Conservation (phyloP, 2,888 invertebrate genomes). For the Plemyria rubiginata region DNA sequence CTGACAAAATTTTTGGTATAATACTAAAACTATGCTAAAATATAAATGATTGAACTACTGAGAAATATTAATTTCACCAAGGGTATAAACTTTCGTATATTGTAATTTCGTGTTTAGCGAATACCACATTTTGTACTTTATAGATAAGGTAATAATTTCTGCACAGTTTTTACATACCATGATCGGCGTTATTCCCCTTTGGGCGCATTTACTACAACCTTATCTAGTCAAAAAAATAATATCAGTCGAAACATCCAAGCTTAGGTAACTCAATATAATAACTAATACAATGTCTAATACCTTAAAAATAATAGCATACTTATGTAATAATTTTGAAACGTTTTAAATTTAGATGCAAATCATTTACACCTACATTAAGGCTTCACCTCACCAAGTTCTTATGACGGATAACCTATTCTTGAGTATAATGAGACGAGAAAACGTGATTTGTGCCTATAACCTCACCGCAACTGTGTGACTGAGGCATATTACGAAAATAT, state of each 20-base stretch:
- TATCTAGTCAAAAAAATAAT: slow-evolving; percentile 42
- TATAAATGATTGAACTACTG: slow-evolving; percentile 52
- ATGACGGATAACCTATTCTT: not conserved
- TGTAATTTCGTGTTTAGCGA: not conserved
- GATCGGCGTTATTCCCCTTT: not conserved
- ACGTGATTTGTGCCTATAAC: too few species aligned
- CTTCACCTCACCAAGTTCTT: not conserved
- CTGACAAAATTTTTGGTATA: slow-evolving; percentile 71
- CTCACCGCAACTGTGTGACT: too few species aligned
- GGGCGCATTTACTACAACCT: slow-evolving; percentile 29
- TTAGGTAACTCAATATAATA: slow-evolving; percentile 57
- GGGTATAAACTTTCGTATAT: slow-evolving; percentile 46
- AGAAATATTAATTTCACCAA: slow-evolving; percentile 56
- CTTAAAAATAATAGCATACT: slow-evolving; percentile 44
- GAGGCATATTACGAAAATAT: too few species aligned
- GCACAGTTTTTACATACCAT: not conserved
- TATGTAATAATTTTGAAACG: slow-evolving; percentile 1
- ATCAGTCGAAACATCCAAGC: slow-evolving; percentile 69
- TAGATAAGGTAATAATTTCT: not conserved
- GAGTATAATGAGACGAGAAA: too few species aligned
- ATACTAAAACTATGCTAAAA: slow-evolving; percentile 53
- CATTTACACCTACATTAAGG: not conserved
- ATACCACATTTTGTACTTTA: not conserved
- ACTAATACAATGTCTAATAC: slow-evolving; percentile 42
- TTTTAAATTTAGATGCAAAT: slow-evolving; percentile 12